Evolutionary conservation across 1,140 invertebrate species (phyloP), one percentile per base, ranked within the genome.

Genomic region (Listronotus oregonensis): DNA sequence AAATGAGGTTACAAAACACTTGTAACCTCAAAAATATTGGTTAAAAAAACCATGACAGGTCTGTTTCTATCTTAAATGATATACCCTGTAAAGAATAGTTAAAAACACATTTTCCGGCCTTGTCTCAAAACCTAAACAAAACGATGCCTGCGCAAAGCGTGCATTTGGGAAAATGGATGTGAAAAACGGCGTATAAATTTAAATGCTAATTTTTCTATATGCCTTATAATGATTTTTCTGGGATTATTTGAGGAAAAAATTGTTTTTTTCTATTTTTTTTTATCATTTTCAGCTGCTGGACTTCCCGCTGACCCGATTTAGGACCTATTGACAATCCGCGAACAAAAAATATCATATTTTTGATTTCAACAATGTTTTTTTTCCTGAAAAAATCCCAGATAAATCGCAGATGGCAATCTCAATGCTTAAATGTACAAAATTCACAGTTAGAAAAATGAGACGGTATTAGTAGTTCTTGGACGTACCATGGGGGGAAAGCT

Each of bases 401-500:
- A 37, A 37, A 37, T 37, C 21, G 8, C 6, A 27, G 47, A 10
- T 50, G 8, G 9, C 8, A 21, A 31, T 18, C n/a, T 50, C 12
- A 50, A 15, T 43, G 54, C 54, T 44, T 59, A 47, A 59, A 59
- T 44, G 40, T 43, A 49, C 21, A 40, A 64, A 56, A 47, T 49
- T 64, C 62, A 64, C 62, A 64, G 62, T 49, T 51, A 57, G 49
- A 68, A 64, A 27, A 56, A 64, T 57, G 34, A 58, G 64, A 59
- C 46, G 47, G 55, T 56, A 47, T 17, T 40, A 32, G 34, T 40
- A 32, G 34, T 66, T 64, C 62, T 55, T 74, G 74, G 74, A 76
- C 74, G 74, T 73, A 69, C 66, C 60, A 58, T 63, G 71, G 68
- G 73, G 50, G 56, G 47, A 46, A 47, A 12, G 51, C n/a, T 64